phyloP scores from a whole-genome alignment of 2,797 vertebrate species.

The Microchirus variegatus region DNA sequence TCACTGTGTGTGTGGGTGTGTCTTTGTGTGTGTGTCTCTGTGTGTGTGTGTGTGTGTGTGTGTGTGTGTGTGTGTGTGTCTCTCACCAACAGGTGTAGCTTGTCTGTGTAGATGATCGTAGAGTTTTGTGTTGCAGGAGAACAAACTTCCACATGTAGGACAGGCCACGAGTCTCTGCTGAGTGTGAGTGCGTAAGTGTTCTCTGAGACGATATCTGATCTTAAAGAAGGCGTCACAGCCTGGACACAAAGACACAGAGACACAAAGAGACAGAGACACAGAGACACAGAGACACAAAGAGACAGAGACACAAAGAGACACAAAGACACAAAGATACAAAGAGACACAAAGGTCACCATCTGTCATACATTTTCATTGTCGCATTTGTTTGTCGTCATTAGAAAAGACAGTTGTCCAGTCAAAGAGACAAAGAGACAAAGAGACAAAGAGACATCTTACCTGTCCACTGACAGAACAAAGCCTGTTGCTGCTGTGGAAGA shows the following conservation, averaged over 20 bases:
- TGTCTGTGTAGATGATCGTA: slow-evolving; percentile 83
- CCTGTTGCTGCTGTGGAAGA: slow-evolving; percentile 79
- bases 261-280: neutral
- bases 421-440: too few species aligned
- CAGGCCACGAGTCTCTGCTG: slow-evolving; percentile 80
- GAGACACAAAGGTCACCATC: too few species aligned
- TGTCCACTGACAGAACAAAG: slow-evolving; percentile 82
- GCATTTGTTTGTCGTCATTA: too few species aligned
- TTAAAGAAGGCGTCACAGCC: slow-evolving; percentile 79
- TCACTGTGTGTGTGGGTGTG: too few species aligned
- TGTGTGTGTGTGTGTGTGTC: too few species aligned
- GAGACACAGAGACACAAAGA: too few species aligned
- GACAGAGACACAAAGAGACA: neutral
- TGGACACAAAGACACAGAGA: slow-evolving; percentile 21
- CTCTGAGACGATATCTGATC: slow-evolving; percentile 78
- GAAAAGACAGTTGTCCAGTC: too few species aligned
- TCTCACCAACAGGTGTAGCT: slow-evolving; percentile 76
- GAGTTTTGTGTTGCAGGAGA: slow-evolving; percentile 82
- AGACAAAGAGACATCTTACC: slow-evolving; percentile 35
- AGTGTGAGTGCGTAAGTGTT: slow-evolving; percentile 79
- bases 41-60: too few species aligned
- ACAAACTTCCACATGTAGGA: slow-evolving; percentile 82
- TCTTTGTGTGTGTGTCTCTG: slow-evolving; percentile 4
- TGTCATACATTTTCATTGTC: too few species aligned
- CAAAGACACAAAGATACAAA: neutral